Conservation (phyloP, 1,140 invertebrate species). For the Pogonus chalceus region DNA sequence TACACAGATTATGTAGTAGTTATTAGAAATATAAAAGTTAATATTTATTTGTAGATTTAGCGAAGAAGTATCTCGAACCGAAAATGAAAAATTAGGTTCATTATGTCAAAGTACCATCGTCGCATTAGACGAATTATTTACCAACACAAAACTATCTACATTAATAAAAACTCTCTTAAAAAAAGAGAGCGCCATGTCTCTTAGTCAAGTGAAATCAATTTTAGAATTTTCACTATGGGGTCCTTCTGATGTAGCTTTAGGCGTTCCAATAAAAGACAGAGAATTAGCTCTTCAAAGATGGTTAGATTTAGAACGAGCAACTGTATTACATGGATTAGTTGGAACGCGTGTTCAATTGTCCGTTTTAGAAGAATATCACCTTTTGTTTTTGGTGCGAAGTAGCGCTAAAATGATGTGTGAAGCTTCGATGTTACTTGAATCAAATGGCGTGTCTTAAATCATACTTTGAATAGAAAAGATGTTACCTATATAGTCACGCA, state of each 20-base stretch:
- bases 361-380: constrained; percentile 66
- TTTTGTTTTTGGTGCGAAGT: constrained; percentile 70
- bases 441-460: too few species aligned
- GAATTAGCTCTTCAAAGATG: constrained; percentile 65
- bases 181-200: constrained; percentile 59
- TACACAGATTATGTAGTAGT: constrained; percentile 4
- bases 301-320: constrained; percentile 74
- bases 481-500: too few species aligned
- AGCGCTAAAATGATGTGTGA: constrained; percentile 70
- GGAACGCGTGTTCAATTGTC: constrained; percentile 60
- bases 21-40: neutral
- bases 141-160: constrained; percentile 48
- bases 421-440: constrained; percentile 55
- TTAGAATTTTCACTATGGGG: constrained; percentile 79
- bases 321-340: constrained; percentile 65
- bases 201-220: constrained; percentile 62
- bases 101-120: constrained; percentile 68
- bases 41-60: constrained; percentile 42
- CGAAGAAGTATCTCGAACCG: constrained; percentile 45
- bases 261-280: constrained; percentile 51
- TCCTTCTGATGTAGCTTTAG: constrained; percentile 60
- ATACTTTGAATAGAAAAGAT: too few species aligned
- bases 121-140: constrained; percentile 45
- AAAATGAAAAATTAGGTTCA: constrained; percentile 52
- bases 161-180: constrained; percentile 56